A percentile compares a stretch with the other conserved stretches of the same genome.
phyloP scores from a whole-genome alignment of 2,888 invertebrate species.

The Cylloceria caligata region DNA sequence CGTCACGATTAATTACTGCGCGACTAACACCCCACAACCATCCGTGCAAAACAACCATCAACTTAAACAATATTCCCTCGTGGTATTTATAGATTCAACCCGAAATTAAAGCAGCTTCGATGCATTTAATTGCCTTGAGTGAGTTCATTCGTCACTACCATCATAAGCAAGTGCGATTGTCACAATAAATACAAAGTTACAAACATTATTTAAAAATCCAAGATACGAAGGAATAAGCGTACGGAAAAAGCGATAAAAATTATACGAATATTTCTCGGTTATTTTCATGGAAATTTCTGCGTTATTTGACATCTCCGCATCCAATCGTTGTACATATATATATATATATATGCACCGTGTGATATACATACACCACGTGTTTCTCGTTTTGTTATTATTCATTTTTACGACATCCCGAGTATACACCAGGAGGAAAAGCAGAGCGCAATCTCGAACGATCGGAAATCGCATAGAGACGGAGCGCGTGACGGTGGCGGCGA shows the following conservation, averaged over 20 bases:
- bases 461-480: conserved; percentile 56
- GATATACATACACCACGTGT: background rate
- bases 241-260: background rate
- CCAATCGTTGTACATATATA: conserved; percentile 12
- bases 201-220: too few species aligned
- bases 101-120: too few species aligned
- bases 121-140: too few species aligned
- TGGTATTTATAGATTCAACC: too few species aligned
- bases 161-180: too few species aligned
- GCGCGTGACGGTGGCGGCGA: conserved; percentile 64
- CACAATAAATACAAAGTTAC: too few species aligned
- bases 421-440: conserved; percentile 56
- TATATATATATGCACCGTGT: conserved; percentile 7
- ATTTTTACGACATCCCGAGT: conserved; percentile 57
- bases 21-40: too few species aligned
- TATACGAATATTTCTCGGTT: conserved; percentile 6
- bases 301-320: conserved; percentile 3
- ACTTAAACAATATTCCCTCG: too few species aligned
- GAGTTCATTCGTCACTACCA: too few species aligned
- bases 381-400: conserved; percentile 27
- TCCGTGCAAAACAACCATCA: too few species aligned
- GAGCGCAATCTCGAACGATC: conserved; percentile 62
- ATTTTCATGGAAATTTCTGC: conserved; percentile 7
- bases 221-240: background rate
- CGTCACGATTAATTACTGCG: too few species aligned